Conservation (phyloP, 2,797 vertebrate genomes). For the Ispidina picta region DNA sequence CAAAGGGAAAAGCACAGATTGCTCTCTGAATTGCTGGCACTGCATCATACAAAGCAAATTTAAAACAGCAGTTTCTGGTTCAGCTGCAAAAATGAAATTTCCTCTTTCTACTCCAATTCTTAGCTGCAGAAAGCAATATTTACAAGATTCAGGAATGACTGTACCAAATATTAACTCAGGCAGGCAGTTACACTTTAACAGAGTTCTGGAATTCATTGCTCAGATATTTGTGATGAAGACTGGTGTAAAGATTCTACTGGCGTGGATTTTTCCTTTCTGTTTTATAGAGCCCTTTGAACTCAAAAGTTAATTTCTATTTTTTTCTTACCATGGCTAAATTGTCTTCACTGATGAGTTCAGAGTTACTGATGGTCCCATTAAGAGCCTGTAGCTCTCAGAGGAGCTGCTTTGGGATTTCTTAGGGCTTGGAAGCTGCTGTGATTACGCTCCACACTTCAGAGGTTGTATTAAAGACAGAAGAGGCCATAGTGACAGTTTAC, state of each 20-base stretch:
- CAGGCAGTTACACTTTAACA: constrained; percentile 16
- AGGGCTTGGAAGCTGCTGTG: background rate
- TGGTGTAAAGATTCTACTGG: background rate
- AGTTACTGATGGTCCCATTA: background rate
- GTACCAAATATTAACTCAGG: constrained; percentile 8
- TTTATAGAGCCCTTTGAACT: constrained; percentile 14
- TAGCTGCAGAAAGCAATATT: constrained; percentile 1
- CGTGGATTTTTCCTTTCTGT: background rate
- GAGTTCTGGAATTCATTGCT: background rate
- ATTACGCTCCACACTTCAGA: constrained; percentile 1
- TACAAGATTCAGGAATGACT: background rate
- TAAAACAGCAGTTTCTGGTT: background rate
- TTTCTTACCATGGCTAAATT: background rate
- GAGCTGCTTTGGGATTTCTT: constrained; percentile 17
- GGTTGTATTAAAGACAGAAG: background rate
- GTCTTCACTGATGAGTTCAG: constrained; percentile 2
- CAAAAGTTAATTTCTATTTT: background rate
- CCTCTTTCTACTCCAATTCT: background rate
- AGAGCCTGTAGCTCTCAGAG: background rate
- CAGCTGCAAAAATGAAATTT: background rate
- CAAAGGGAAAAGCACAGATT: background rate
- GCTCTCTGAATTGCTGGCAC: background rate
- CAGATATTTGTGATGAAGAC: background rate
- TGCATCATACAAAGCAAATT: background rate
- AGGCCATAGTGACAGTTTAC: constrained; percentile 8